Conservation (phyloP, 92 coral and sea anemone genomes). For the Chrysogorgia sp. region DNA sequence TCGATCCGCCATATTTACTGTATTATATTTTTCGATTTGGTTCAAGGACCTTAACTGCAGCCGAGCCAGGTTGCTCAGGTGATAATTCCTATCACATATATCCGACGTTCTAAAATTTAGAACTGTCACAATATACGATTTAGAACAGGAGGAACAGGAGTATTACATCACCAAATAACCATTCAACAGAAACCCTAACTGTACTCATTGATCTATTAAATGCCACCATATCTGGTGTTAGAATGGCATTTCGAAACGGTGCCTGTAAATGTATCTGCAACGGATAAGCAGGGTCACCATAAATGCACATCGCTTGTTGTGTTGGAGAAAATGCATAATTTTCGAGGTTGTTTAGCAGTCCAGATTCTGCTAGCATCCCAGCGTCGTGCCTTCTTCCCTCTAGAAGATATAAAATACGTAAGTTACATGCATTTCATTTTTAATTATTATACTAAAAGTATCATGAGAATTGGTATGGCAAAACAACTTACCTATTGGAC, state of each 20-base stretch:
- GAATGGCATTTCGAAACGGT: slow-evolving; percentile 12
- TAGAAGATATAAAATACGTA: background rate
- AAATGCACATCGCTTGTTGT: slow-evolving; percentile 11
- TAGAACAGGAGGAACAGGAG: too few species aligned
- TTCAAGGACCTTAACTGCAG: too few species aligned
- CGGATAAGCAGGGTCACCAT: slow-evolving; percentile 35
- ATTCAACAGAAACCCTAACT: slow-evolving; percentile 23
- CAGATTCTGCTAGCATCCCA: slow-evolving; percentile 25
- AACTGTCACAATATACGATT: too few species aligned
- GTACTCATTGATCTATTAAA: slow-evolving; percentile 27
- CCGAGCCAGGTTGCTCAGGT: too few species aligned
- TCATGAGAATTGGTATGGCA: too few species aligned
- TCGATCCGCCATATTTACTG: too few species aligned
- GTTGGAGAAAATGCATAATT: slow-evolving; percentile 15
- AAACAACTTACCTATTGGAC: too few species aligned
- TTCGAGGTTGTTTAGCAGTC: background rate
- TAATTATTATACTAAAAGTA: too few species aligned
- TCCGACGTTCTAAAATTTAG: too few species aligned
- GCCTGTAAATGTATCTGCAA: slow-evolving; percentile 17
- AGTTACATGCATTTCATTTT: too few species aligned
- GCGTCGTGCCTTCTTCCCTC: slow-evolving; percentile 35
- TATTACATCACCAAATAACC: slow-evolving; percentile 25
- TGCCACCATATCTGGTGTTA: slow-evolving; percentile 19
- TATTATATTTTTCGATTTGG: too few species aligned
- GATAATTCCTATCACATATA: too few species aligned